Percentiles rank a stretch among this genome's conserved stretches.
These are phyloP conservation scores for Betta splendens DNA, from an alignment of 2,797 vertebrate genomes.

Conservation along the genomic window DNA sequence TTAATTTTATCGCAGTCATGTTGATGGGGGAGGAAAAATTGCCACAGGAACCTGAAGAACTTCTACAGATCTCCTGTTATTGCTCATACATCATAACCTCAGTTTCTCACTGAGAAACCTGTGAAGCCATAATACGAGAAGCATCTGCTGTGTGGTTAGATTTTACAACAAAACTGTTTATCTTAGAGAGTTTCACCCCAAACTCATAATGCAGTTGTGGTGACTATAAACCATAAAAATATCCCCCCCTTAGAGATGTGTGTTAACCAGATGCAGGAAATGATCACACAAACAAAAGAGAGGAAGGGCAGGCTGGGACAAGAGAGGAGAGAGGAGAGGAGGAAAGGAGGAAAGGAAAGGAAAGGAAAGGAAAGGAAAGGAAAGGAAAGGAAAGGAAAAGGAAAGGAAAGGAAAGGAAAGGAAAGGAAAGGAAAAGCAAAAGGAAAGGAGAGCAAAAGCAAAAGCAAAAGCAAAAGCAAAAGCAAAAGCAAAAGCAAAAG, in stretches of 20 bases:
- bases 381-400: background rate
- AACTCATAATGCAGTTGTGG: conserved; percentile 29
- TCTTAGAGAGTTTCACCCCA: conserved; percentile 21
- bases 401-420: background rate
- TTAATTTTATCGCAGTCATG: conserved; percentile 37
- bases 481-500: background rate
- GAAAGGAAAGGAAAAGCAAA: no score
- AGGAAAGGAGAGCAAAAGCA: background rate
- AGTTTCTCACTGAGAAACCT: background rate
- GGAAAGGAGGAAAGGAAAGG: background rate
- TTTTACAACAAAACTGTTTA: conserved; percentile 42
- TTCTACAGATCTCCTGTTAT: background rate
- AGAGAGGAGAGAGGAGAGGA: background rate
- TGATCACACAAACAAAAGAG: conserved; percentile 13
- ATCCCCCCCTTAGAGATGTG: conserved; percentile 29
- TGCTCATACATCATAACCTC: conserved; percentile 1
- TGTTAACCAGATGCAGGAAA: conserved; percentile 55
- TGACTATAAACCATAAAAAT: conserved; percentile 41
- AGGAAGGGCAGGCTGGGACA: background rate
- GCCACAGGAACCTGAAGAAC: background rate
- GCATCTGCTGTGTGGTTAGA: conserved; percentile 16
- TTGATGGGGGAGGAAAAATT: no score
- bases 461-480: no score
- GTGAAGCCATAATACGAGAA: conserved; percentile 4
- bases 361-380: background rate